phyloP scores from a whole-genome alignment of 2,113 vertebrate species.

The Copsychus sechellarum region DNA sequence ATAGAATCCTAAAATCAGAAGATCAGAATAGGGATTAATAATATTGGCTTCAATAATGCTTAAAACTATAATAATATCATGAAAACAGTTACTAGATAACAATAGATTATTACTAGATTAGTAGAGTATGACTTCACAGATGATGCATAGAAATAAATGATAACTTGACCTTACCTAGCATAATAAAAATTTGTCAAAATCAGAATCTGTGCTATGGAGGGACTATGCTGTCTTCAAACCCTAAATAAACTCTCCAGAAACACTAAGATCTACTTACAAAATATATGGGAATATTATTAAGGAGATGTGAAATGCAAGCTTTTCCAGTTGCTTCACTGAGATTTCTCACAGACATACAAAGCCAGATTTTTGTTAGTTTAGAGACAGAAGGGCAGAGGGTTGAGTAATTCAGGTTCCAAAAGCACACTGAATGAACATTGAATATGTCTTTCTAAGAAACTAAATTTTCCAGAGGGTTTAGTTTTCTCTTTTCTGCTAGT shows the following conservation, averaged over 20 bases:
- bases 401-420: background rate
- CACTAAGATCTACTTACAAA: background rate
- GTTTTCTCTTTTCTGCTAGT: background rate
- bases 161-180: background rate
- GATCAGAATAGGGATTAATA: background rate
- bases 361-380: background rate
- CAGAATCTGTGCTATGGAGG: background rate
- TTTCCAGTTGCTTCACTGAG: background rate
- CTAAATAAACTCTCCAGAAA: background rate
- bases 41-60: background rate
- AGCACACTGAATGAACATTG: background rate
- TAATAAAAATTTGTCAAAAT: background rate
- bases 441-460: background rate
- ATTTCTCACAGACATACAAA: background rate
- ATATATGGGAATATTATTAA: background rate
- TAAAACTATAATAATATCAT: background rate
- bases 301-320: background rate
- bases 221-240: background rate
- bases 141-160: background rate
- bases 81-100: background rate
- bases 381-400: rapidly evolving
- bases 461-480: background rate
- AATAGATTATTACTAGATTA: background rate
- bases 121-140: background rate
- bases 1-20: background rate